Evolutionary conservation across 2,113 vertebrate species (phyloP).

Genomic region (Apodemus sylvaticus): DNA sequence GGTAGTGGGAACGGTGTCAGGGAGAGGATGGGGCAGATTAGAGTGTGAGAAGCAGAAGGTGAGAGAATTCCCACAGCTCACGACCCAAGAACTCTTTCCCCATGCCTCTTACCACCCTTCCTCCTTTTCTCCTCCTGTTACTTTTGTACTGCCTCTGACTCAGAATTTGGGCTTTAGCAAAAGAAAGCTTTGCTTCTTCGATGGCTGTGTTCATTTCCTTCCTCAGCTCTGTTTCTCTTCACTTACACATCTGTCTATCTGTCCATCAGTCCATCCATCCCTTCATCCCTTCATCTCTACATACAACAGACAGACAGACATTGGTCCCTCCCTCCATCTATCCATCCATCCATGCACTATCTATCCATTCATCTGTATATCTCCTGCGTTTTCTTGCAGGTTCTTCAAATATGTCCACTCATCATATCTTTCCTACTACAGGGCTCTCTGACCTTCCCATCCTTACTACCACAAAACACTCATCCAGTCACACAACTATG

Average conservation of each 20-base stretch:
- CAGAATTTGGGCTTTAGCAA: no score
- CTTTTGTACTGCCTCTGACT: not conserved
- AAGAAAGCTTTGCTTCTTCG: no score
- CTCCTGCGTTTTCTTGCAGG: conserved; percentile 35
- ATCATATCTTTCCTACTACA: not conserved
- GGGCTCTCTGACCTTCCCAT: no score
- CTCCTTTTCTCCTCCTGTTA: not conserved
- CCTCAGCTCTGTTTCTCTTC: not conserved
- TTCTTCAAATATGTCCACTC: rapidly evolving
- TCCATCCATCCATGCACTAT: no score
- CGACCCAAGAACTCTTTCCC: not conserved
- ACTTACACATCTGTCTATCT: not conserved
- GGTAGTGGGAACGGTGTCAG: not conserved
- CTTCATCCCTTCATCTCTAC: no score
- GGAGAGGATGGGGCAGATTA: not conserved
- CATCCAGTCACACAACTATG: not conserved
- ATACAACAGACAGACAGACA: no score
- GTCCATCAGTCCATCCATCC: not conserved
- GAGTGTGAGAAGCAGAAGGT: not conserved
- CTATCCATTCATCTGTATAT: not conserved
- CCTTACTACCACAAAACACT: not conserved
- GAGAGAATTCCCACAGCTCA: not conserved
- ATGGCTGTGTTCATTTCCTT: not conserved
- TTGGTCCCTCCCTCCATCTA: no score
- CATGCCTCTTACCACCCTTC: not conserved